These are phyloP conservation scores for Sebastolobus alascanus DNA, from an alignment of 2,797 vertebrate genomes.

Conservation along the genomic window DNA sequence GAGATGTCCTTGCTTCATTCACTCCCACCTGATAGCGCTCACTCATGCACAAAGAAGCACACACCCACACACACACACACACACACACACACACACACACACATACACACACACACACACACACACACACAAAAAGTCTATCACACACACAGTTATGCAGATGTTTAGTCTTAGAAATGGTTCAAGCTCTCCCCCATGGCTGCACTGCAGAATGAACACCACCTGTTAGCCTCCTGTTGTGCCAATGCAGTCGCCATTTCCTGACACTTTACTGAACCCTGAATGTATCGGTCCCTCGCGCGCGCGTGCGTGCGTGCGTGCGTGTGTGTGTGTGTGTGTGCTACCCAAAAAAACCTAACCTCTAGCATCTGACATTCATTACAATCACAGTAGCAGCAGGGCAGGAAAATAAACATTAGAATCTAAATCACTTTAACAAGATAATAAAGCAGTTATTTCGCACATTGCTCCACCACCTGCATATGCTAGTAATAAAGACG, in stretches of 20 bases:
- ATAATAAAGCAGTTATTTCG: neutral
- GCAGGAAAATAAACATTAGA: neutral
- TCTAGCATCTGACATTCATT: neutral
- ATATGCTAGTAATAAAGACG: neutral
- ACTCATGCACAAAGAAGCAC: constrained; percentile 12
- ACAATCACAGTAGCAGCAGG: neutral
- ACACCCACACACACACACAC: neutral
- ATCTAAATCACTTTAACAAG: neutral
- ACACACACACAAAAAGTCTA: neutral
- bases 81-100: neutral
- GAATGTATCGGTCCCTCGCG: neutral
- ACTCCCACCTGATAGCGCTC: constrained; percentile 44
- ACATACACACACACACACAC: neutral
- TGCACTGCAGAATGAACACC: constrained; percentile 1
- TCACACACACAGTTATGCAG: constrained; percentile 37
- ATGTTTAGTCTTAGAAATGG: constrained; percentile 42
- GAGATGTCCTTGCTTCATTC: constrained; percentile 57
- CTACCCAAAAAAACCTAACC: neutral
- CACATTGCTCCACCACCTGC: no score
- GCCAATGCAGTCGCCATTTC: constrained; percentile 19
- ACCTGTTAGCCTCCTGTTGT: constrained; percentile 43
- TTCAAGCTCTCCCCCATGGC: constrained; percentile 8
- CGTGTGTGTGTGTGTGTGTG: constrained; percentile 31
- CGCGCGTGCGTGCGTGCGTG: constrained; percentile 36
- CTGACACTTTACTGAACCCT: constrained; percentile 37